phyloP scores from a whole-genome alignment of 2,888 invertebrate species.

The Acrobasis repandana region DNA sequence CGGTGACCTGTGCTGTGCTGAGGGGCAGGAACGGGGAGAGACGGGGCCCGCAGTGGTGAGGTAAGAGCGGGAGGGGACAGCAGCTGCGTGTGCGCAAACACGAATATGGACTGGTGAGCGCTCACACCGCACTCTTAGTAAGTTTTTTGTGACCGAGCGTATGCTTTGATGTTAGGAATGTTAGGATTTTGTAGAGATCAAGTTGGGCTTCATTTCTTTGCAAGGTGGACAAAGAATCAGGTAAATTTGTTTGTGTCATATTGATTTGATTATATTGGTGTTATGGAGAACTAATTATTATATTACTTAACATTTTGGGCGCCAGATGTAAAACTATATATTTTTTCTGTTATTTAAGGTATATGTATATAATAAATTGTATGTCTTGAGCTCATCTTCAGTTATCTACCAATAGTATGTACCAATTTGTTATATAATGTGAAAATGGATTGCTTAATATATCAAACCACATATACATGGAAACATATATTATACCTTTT shows the following conservation, averaged over 20 bases:
- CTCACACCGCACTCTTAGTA: background rate
- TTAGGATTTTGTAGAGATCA: background rate
- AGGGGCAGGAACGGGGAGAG: conserved; percentile 23
- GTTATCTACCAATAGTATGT: too few species aligned
- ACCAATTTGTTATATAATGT: too few species aligned
- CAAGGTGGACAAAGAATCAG: background rate
- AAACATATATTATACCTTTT: too few species aligned
- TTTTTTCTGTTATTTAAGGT: too few species aligned
- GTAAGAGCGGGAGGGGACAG: conserved; percentile 29
- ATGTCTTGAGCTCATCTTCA: too few species aligned
- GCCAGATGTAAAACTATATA: too few species aligned
- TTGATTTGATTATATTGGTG: background rate
- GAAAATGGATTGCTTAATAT: too few species aligned
- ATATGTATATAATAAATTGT: too few species aligned
- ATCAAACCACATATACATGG: too few species aligned
- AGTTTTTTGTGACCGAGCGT: background rate
- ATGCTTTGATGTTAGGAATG: background rate
- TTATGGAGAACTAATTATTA: background rate
- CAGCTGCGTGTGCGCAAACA: conserved; percentile 60
- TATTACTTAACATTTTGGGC: too few species aligned
- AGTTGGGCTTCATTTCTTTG: background rate
- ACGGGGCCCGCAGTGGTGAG: conserved; percentile 24
- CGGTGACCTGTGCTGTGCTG: too few species aligned
- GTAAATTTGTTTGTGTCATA: too few species aligned
- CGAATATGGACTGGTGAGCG: background rate